Percentiles rank a stretch among this genome's conserved stretches.
Evolutionary conservation across 2,797 vertebrate genomes (phyloP).

Genomic region (Myiothlypis coronata): DNA sequence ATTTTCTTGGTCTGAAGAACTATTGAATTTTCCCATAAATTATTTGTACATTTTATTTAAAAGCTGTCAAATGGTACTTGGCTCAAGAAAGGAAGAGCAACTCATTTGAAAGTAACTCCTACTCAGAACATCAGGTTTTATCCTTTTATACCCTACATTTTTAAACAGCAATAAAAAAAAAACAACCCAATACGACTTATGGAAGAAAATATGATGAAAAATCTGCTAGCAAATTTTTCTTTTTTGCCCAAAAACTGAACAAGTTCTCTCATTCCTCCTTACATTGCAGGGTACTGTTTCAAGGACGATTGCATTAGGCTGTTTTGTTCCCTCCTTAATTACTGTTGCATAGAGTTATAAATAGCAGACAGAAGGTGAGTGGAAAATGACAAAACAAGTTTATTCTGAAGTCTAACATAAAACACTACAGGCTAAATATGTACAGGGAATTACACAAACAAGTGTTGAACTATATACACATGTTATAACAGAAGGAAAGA

Average conservation of each 20-base stretch:
- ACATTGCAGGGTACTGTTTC: not conserved
- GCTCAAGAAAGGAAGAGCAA: not conserved
- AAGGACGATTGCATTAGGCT: constrained; percentile 9
- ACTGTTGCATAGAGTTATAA: constrained; percentile 55
- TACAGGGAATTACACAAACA: constrained; percentile 65
- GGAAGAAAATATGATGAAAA: not conserved
- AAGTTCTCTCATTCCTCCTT: not conserved
- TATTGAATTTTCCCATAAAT: not conserved
- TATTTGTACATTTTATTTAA: not conserved
- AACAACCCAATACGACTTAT: not conserved
- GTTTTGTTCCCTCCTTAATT: constrained; percentile 50
- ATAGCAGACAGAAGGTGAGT: constrained; percentile 69
- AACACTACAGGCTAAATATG: constrained; percentile 66
- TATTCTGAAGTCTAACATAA: constrained; percentile 67
- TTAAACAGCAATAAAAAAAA: not conserved
- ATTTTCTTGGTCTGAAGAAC: not conserved
- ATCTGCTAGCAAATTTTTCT: not conserved
- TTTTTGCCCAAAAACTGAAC: not conserved
- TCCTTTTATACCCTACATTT: not conserved
- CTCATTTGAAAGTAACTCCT: not conserved
- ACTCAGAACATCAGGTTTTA: not conserved
- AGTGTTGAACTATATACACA: constrained; percentile 59
- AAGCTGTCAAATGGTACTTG: not conserved
- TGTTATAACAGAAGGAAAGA: constrained; percentile 65
- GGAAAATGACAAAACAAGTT: constrained; percentile 69